Evolutionary conservation across 2,888 invertebrate species (phyloP).

Genomic region (Dasysyrphus tricinctus): DNA sequence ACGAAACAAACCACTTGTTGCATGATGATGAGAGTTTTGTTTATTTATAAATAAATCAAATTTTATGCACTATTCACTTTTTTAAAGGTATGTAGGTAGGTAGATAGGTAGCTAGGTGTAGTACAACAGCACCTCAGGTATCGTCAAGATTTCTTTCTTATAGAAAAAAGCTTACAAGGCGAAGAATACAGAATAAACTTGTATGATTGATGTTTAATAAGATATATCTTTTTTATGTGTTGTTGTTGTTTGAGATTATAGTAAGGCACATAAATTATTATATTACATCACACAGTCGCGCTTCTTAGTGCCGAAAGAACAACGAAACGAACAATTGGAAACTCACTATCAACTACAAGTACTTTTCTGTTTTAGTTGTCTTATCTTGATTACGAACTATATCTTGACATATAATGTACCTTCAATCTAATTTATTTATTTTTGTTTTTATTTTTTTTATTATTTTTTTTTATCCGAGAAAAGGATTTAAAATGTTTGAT

Average conservation of each 20-base stretch:
- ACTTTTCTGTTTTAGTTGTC: conserved; percentile 14
- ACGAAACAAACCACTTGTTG: conserved; percentile 13
- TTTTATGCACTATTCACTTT: background rate
- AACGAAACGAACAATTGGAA: conserved; percentile 15
- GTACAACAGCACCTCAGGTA: background rate
- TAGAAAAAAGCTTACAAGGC: background rate
- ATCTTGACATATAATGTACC: conserved; percentile 15
- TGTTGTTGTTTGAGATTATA: background rate
- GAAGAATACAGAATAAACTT: background rate
- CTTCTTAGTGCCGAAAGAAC: conserved; percentile 26
- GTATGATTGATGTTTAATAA: conserved; percentile 10
- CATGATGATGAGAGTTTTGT: conserved; percentile 3
- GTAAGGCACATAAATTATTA: conserved; percentile 15
- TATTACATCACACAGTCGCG: conserved; percentile 31
- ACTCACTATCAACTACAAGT: conserved; percentile 19
- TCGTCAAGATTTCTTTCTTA: background rate
- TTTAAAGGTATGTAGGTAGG: background rate
- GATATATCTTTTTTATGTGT: background rate
- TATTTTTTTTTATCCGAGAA: conserved; percentile 31
- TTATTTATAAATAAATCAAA: conserved; percentile 14
- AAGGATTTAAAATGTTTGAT: conserved; percentile 14
- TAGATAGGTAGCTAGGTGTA: background rate
- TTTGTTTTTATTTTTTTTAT: background rate
- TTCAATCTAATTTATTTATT: background rate
- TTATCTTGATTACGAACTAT: conserved; percentile 45